Percentiles rank a stretch among this genome's conserved stretches.
These are phyloP conservation scores for Stercorarius parasiticus DNA, from an alignment of 2,113 vertebrate species.

Conservation along the genomic window DNA sequence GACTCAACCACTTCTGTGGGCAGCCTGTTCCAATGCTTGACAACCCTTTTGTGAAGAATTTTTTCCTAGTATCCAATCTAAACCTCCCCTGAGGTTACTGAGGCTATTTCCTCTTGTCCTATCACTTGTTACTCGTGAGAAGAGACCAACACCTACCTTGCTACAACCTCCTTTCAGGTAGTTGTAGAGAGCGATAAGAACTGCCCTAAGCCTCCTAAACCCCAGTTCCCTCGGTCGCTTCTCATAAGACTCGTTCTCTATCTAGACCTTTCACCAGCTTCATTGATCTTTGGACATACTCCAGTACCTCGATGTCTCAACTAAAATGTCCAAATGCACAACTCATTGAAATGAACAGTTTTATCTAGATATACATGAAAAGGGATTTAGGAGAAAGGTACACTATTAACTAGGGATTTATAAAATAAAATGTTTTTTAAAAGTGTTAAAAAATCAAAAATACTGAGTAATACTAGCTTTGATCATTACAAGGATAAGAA, in stretches of 20 bases:
- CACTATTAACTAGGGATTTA: neutral
- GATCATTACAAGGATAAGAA: neutral
- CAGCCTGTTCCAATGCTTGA: neutral
- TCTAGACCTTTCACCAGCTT: neutral
- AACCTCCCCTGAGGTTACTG: neutral
- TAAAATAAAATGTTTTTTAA: neutral
- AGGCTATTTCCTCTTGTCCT: neutral
- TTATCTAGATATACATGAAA: neutral
- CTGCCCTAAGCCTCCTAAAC: neutral
- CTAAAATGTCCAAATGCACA: neutral
- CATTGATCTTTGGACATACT: neutral
- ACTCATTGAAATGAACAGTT: neutral
- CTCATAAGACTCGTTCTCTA: neutral
- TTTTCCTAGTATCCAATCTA: neutral
- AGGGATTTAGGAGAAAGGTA: neutral
- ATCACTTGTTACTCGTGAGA: neutral
- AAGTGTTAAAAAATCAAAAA: neutral
- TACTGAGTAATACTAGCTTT: neutral
- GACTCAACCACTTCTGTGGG: neutral
- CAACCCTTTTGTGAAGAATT: neutral
- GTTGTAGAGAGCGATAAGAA: neutral
- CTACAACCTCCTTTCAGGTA: neutral
- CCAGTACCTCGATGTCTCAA: neutral
- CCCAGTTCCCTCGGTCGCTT: neutral
- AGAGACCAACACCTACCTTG: rapidly evolving